Evolutionary conservation across 2,888 invertebrate species (phyloP), one percentile per base, ranked within the genome.

Genomic region (Cyclophora punctaria): DNA sequence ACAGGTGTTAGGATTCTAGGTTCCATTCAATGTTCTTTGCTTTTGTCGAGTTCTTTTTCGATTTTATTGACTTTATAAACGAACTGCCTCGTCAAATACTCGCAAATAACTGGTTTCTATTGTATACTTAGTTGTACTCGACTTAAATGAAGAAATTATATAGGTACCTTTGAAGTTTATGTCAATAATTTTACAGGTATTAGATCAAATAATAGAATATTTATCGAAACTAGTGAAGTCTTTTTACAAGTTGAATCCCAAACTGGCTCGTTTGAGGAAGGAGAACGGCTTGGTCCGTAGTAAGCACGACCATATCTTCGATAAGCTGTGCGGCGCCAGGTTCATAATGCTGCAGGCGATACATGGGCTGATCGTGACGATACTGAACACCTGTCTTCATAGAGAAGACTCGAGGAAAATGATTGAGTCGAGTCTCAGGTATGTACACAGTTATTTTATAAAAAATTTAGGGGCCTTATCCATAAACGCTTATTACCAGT

Each of bases 391-490:
- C 5, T 89, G 88, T 64, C 69, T 91, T 35, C 91, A 90, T 67
- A 82, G 91, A 61, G 90, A 91, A 67, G 91, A 90, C 60, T 88
- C 90, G 1, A 89, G 91, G 62, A 88, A 88, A 66, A 79, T 91
- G 69, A 81, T 91, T 44, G 87, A 89, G 64, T 83, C 90, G 44
- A 89, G 89, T 60, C 80, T 92, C 59, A 89, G 87, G 91, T 91
- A 74, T 78, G 4, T 37, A 37, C 37, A 37, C 5, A 20, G 1
- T 20, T 20, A 20, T 20, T 20, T 20, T 20, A 20, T 20, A 20
- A 20, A 20, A 20, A 20, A 20, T 1, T 20, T 20, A 20, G 20
- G 2, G 20, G 20, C 20, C 20, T 2, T 20, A 1, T 20, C 2
- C 20, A 20, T 20, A 20, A 20, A 20, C 20, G 20, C 20, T 20